Evolutionary conservation across 2,113 vertebrate species (phyloP).

Genomic region (Brachypodius melanocephalos): DNA sequence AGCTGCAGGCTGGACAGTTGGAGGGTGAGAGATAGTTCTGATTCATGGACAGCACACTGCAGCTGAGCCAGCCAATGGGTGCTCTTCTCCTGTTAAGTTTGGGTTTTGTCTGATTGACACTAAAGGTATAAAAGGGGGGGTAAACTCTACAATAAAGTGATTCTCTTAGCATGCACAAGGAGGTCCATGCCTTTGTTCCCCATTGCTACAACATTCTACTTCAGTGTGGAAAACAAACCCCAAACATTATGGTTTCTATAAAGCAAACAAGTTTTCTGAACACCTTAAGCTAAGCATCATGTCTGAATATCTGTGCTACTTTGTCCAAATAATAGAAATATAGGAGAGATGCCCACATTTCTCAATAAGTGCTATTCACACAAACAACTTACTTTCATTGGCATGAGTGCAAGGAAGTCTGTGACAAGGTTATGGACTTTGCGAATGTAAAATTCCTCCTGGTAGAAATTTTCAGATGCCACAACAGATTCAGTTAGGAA

Average conservation of each 20-base stretch:
- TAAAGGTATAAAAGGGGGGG: neutral
- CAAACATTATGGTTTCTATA: neutral
- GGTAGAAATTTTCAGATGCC: constrained; percentile 84
- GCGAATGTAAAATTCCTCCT: constrained; percentile 94
- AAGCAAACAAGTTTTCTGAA: neutral
- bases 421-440: constrained; percentile 92
- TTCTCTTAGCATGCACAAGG: neutral
- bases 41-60: neutral
- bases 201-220: neutral
- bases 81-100: neutral
- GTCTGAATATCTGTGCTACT: neutral
- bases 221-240: neutral
- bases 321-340: neutral
- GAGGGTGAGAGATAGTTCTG: neutral
- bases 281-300: neutral
- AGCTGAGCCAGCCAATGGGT: neutral
- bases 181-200: neutral
- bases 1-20: neutral
- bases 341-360: neutral
- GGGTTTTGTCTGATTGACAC: neutral
- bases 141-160: neutral
- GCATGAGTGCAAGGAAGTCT: constrained; percentile 95
- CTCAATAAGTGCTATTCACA: neutral
- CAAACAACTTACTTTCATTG: constrained; percentile 88
- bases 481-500: constrained; percentile 92